Evolutionary conservation across 2,797 vertebrate genomes (phyloP).

Genomic region (Hemibagrus guttatus): DNA sequence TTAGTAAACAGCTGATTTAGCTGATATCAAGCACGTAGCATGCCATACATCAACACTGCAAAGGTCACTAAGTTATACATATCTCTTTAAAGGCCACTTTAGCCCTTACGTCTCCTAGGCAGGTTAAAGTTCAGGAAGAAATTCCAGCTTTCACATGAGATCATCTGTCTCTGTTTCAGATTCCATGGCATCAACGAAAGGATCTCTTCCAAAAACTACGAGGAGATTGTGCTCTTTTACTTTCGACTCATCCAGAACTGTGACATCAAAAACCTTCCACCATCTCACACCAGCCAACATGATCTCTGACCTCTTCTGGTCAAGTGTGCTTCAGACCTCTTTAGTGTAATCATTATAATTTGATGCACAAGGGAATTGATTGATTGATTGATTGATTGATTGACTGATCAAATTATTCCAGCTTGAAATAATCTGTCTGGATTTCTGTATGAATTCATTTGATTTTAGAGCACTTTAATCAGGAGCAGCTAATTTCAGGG

Average conservation of each 20-base stretch:
- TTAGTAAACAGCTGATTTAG: neutral
- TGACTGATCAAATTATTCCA: neutral
- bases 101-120: neutral
- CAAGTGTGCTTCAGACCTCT: neutral
- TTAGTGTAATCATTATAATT: neutral
- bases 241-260: conserved; percentile 89
- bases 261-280: conserved; percentile 73
- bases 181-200: conserved; percentile 93
- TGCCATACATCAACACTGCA: neutral
- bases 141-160: neutral
- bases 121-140: neutral
- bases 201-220: conserved; percentile 85
- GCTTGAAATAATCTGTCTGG: no score
- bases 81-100: neutral
- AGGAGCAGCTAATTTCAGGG: neutral
- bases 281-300: conserved; percentile 73
- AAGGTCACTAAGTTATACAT: neutral
- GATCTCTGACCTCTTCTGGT: conserved; percentile 78
- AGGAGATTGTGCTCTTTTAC: conserved; percentile 85
- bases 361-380: neutral
- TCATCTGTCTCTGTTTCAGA: conserved; percentile 66
- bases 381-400: no score
- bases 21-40: neutral
- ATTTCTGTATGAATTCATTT: neutral
- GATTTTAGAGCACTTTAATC: neutral